phyloP scores from a whole-genome alignment of 2,797 vertebrate genomes.

The Nannoperca australis region DNA sequence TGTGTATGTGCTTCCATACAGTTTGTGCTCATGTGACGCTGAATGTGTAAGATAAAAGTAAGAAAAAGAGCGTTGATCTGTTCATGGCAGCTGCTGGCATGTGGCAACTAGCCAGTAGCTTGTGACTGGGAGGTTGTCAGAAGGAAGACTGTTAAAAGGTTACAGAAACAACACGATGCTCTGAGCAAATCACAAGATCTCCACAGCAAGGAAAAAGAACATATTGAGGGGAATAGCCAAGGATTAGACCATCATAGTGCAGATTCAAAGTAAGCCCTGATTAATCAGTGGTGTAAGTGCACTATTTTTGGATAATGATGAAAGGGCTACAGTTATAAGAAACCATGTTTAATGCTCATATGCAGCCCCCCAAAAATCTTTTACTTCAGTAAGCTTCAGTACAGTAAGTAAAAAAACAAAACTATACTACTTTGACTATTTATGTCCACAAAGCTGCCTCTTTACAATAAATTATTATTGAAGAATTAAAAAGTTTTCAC shows the following conservation, averaged over 20 bases:
- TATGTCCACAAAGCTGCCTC: constrained; percentile 4
- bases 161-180: constrained; percentile 82
- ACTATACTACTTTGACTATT: background rate
- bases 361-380: background rate
- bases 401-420: background rate
- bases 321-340: constrained; percentile 34
- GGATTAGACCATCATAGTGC: constrained; percentile 37
- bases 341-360: constrained; percentile 15
- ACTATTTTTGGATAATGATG: constrained; percentile 52
- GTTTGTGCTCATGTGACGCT: constrained; percentile 60
- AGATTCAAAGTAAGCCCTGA: constrained; percentile 36
- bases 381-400: background rate
- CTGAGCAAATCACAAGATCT: constrained; percentile 87
- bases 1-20: constrained; percentile 5
- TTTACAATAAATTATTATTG: constrained; percentile 5
- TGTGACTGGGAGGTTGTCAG: constrained; percentile 83
- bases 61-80: constrained; percentile 63
- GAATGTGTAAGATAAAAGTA: constrained; percentile 54
- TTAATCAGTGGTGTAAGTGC: constrained; percentile 37
- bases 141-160: constrained; percentile 82
- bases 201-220: constrained; percentile 47
- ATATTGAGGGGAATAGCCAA: constrained; percentile 44
- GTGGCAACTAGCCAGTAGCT: constrained; percentile 81
- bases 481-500: background rate
- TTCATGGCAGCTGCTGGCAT: constrained; percentile 73